phyloP scores from a whole-genome alignment of 1,140 invertebrate species.

The Littorina saxatilis region DNA sequence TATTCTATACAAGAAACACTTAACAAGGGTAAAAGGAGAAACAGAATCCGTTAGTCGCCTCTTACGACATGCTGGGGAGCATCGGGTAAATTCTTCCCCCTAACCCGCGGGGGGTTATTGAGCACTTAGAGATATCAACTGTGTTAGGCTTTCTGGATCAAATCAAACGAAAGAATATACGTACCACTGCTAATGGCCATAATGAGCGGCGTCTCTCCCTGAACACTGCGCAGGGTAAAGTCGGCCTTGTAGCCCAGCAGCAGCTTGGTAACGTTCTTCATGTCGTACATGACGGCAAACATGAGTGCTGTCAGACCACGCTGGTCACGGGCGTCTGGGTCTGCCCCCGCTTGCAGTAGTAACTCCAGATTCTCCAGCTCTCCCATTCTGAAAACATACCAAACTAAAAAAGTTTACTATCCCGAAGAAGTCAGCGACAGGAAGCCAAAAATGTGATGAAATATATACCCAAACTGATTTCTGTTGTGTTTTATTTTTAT shows the following conservation, averaged over 20 bases:
- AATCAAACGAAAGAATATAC: constrained; percentile 11
- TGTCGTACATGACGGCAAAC: constrained; percentile 47
- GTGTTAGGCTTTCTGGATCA: background rate
- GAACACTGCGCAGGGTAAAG: constrained; percentile 49
- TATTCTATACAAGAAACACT: too few relatives aligned
- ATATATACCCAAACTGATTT: too few relatives aligned
- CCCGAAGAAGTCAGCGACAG: too few relatives aligned
- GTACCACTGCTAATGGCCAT: constrained; percentile 66
- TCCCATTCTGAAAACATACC: constrained; percentile 21
- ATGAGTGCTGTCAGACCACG: constrained; percentile 55
- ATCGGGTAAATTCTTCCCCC: too few relatives aligned
- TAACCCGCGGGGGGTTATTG: too few relatives aligned
- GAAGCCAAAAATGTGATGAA: too few relatives aligned
- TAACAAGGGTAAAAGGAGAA: too few relatives aligned
- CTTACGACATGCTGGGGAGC: too few relatives aligned
- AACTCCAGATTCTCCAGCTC: constrained; percentile 57
- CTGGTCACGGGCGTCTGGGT: constrained; percentile 64
- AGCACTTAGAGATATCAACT: too few relatives aligned
- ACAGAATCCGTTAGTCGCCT: too few relatives aligned
- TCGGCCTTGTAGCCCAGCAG: constrained; percentile 54
- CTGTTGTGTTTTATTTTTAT: too few relatives aligned
- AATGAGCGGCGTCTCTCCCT: constrained; percentile 54
- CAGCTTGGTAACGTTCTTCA: constrained; percentile 44
- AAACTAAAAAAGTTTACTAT: too few relatives aligned
- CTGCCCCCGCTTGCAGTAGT: constrained; percentile 61